Evolutionary conservation across 2,888 invertebrate species (phyloP), one percentile per base, ranked within the genome.

Genomic region (Erebia aethiops): DNA sequence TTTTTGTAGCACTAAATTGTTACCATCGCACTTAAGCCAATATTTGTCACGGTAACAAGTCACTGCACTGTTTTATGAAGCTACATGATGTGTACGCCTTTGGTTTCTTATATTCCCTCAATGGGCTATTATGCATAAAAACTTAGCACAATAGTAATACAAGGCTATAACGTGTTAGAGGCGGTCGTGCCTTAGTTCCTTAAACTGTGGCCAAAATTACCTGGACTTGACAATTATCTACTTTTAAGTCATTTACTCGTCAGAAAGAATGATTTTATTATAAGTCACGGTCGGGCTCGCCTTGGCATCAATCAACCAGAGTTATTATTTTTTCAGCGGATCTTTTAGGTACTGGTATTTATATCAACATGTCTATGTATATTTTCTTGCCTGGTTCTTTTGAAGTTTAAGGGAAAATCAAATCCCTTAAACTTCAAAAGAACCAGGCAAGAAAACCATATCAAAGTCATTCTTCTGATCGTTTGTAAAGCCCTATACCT

Each of bases 211-310:
- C 21, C 51, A 63, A 63, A 63, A 21, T 35, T 35, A 35, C 21
- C 63, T 52, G 49, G 63, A 63, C 51, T 63, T 63, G 26, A 63
- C 51, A 35, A 21, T 10, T 63, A 52, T 8, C 46, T 46, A 11
- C 16, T 56, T 16, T 46, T 18, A 61, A 61, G 18, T 46, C 18
- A 43, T 2, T 10, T 14, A 18, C 43, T 13, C 46, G 18, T 13
- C 8, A 14, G 14, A 26, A n/a, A 57, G 8, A 41, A 43, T 43
- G 60, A 41, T 43, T 43, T 60, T 60, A 14, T 41, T 3, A 41
- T 10, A 41, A 14, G n/a, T 41, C 35, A 58, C 9, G 11, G 11
- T 14, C 26, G 14, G 57, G 16, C 16, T 54, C 18, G 16, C 54
- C 18, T 18, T 16, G 18, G 16, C 16, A 11, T 10, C 16, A 16